Evolutionary conservation across 2,113 vertebrate species (phyloP), one percentile per base, ranked within the genome.

Genomic region (Thryonomys swinderianus): DNA sequence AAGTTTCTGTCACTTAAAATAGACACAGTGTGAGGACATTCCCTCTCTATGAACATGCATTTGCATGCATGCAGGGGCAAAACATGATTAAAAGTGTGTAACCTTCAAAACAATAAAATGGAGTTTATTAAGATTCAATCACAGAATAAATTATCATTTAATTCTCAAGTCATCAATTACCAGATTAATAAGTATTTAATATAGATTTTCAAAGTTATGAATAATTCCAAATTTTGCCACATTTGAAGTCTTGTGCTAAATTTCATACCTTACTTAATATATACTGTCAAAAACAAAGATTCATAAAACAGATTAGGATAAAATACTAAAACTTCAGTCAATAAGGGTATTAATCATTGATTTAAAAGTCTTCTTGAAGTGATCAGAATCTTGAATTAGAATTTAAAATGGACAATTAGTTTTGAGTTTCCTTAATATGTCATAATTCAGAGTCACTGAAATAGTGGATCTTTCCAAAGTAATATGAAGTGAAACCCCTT

Each of bases 251-350:
- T 17, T 91, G n/a, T 23, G 40, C 32, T 71, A 85, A 93, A 86
- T 21, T 34, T 86, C 32, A 86, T n/a, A n/a, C 25, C 42, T 69
- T 85, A 71, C 45, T 61, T 95, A 90, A 95, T 32, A 91, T 23
- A 85, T 21, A 42, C 3, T 48, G 32, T 85, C 23, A 79, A 93
- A 32, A 96, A 82, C 53, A 62, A 94, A 91, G 53, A 69, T n/a
- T 81, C 34, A 27, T 48, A 71, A 96, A 92, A 85, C 64, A 91
- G 27, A 79, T 95, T 85, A 88, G 21, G 69, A 82, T 85, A 80
- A 96, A 95, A 91, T 42, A 88, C 80, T 83, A 85, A 45, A 94
- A 81, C 81, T 90, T 42, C 84, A 95, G 76, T 62, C 79, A 90
- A 89, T 45, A 87, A 94, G 27, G 53, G 18, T 86, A 74, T 81